Percentiles rank a stretch among this genome's conserved stretches.
phyloP scores from a whole-genome alignment of 2,113 vertebrate species.

The Dicerorhinus sumatrensis region DNA sequence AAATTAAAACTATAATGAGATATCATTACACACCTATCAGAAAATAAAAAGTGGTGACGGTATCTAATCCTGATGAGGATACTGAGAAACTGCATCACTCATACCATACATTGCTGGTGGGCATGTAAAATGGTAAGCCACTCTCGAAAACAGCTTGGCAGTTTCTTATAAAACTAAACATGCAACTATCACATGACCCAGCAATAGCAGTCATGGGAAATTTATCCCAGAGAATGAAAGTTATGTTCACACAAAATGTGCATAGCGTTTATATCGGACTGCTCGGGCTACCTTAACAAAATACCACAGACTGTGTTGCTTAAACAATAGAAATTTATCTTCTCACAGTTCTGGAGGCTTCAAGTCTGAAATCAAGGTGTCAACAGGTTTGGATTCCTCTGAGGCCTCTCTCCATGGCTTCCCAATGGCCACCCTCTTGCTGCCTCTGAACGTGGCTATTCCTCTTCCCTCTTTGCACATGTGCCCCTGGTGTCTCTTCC shows the following conservation, averaged over 20 bases:
- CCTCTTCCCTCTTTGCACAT: neutral
- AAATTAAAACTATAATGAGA: neutral
- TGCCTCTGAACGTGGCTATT: neutral
- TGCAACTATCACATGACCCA: neutral
- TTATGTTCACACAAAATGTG: neutral
- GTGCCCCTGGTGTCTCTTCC: neutral
- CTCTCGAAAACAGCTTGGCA: neutral
- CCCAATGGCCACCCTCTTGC: neutral
- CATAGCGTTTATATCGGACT: neutral
- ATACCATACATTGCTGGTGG: neutral
- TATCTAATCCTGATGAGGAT: neutral
- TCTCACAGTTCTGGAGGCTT: neutral
- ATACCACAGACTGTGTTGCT: neutral
- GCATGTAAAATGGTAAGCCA: neutral
- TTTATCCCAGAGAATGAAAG: neutral
- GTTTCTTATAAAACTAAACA: neutral
- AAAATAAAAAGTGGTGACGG: neutral
- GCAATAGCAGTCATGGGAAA: neutral
- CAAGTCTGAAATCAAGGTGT: neutral
- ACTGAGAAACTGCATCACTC: neutral
- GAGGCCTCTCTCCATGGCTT: neutral
- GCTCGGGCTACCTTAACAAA: neutral
- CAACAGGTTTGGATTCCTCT: neutral
- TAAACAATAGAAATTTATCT: neutral
- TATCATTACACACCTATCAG: neutral